A percentile compares a stretch with the other conserved stretches of the same genome.
Evolutionary conservation across 35 echinoderm and acorn worm species (phyloP).

Genomic region (Strongylocentrotus purpuratus): DNA sequence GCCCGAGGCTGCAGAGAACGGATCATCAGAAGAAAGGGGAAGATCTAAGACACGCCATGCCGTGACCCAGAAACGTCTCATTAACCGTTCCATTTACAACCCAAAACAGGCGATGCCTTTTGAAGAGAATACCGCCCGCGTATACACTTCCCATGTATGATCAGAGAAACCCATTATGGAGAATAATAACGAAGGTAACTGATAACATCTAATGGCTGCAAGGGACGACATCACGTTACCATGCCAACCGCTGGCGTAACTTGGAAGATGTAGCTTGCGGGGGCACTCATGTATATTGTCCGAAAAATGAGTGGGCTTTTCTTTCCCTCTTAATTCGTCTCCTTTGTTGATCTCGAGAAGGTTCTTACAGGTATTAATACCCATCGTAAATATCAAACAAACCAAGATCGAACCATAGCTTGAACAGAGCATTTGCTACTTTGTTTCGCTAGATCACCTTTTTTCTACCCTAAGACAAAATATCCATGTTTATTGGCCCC

Average conservation of each 20-base stretch:
- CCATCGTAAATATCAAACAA: too few relatives aligned
- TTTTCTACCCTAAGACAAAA: too few relatives aligned
- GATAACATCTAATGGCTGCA: not conserved
- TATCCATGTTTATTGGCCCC: too few relatives aligned
- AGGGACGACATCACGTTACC: not conserved
- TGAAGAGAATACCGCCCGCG: not conserved
- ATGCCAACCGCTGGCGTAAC: not conserved
- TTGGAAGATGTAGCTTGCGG: not conserved
- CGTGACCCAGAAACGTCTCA: not conserved
- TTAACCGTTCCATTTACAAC: conserved; percentile 11
- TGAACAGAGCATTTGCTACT: too few relatives aligned
- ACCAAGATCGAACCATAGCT: too few relatives aligned
- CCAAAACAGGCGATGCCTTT: not conserved
- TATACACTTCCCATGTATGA: not conserved
- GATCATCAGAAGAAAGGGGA: not conserved
- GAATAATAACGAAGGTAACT: not conserved
- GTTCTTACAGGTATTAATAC: too few relatives aligned
- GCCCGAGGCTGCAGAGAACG: not conserved
- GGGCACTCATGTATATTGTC: not conserved
- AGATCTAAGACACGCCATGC: not conserved
- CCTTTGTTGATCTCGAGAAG: too few relatives aligned
- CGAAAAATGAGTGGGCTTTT: not conserved
- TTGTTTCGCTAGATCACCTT: too few relatives aligned
- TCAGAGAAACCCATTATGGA: not conserved
- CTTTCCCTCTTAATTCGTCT: not conserved